Percentiles rank a stretch among this genome's conserved stretches.
phyloP scores from a whole-genome alignment of 2,797 vertebrate genomes.

The Melanotaenia boesemani region DNA sequence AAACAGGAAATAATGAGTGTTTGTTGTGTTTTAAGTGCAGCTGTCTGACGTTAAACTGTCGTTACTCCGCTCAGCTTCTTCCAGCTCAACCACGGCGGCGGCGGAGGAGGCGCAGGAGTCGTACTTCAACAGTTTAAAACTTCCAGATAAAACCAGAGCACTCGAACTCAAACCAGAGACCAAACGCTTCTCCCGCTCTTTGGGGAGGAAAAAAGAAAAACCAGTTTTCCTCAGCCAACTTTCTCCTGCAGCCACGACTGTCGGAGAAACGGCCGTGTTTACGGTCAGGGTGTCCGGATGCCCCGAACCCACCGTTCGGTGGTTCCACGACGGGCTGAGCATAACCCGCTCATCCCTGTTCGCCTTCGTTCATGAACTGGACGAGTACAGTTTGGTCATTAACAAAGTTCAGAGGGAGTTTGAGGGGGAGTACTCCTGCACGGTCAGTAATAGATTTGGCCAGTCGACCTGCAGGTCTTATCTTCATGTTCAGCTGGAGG shows the following conservation, averaged over 20 bases:
- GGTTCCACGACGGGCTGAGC: constrained; percentile 86
- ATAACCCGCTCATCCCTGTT: constrained; percentile 80
- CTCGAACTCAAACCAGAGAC: constrained; percentile 90
- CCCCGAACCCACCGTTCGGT: constrained; percentile 87
- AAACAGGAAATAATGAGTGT: too few relatives aligned
- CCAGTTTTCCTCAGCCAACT: constrained; percentile 89
- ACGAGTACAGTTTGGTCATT: constrained; percentile 88
- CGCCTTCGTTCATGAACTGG: constrained; percentile 82
- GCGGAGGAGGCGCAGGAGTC: constrained; percentile 85
- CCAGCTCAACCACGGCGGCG: constrained; percentile 84
- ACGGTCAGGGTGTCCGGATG: constrained; percentile 85
- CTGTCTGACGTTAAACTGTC: constrained; percentile 47
- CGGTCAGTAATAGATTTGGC: constrained; percentile 86
- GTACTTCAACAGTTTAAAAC: constrained; percentile 81
- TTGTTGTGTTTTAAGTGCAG: constrained; percentile 21
- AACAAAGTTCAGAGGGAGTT: constrained; percentile 75
- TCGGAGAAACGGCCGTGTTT: constrained; percentile 86
- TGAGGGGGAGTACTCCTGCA: constrained; percentile 89
- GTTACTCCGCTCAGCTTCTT: constrained; percentile 86
- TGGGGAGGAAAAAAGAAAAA: constrained; percentile 83
- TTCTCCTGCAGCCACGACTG: constrained; percentile 77
- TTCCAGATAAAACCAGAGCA: constrained; percentile 84
- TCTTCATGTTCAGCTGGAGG: constrained; percentile 81
- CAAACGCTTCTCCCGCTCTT: constrained; percentile 80
- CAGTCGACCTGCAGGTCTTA: constrained; percentile 83